Conservation (phyloP, 2,888 invertebrate species). For the Stictocephala bisonia region DNA sequence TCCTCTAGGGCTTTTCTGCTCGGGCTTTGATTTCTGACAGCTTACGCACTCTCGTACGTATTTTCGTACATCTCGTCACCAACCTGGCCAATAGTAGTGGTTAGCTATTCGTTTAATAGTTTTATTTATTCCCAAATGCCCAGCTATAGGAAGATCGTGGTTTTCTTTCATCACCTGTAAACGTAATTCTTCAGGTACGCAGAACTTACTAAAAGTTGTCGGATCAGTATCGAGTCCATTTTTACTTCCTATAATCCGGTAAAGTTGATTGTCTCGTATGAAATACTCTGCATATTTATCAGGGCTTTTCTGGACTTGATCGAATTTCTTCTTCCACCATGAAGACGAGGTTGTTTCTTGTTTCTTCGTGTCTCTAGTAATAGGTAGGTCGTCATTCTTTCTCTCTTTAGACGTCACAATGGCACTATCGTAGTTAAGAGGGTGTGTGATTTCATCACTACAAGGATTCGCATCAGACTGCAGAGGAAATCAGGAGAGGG, state of each 20-base stretch:
- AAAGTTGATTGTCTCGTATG: background rate
- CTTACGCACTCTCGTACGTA: constrained; percentile 56
- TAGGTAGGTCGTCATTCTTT: too few species aligned
- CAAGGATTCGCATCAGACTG: too few species aligned
- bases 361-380: too few species aligned
- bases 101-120: constrained; percentile 52
- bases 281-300: background rate
- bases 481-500: background rate
- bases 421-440: too few species aligned
- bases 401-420: too few species aligned
- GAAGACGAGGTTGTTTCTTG: too few species aligned
- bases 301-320: background rate
- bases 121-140: constrained; percentile 57
- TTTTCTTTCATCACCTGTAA: constrained; percentile 44
- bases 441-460: too few species aligned
- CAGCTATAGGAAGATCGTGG: constrained; percentile 58
- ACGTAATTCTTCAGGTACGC: constrained; percentile 29
- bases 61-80: constrained; percentile 53
- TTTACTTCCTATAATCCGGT: background rate
- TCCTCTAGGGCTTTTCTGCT: constrained; percentile 53
- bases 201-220: background rate
- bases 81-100: constrained; percentile 60
- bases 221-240: background rate
- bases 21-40: constrained; percentile 56
- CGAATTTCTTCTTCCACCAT: background rate